Percentiles rank a stretch among this genome's conserved stretches.
Conservation (phyloP, 2,888 invertebrate genomes). For the Polyommatus iphigenia region DNA sequence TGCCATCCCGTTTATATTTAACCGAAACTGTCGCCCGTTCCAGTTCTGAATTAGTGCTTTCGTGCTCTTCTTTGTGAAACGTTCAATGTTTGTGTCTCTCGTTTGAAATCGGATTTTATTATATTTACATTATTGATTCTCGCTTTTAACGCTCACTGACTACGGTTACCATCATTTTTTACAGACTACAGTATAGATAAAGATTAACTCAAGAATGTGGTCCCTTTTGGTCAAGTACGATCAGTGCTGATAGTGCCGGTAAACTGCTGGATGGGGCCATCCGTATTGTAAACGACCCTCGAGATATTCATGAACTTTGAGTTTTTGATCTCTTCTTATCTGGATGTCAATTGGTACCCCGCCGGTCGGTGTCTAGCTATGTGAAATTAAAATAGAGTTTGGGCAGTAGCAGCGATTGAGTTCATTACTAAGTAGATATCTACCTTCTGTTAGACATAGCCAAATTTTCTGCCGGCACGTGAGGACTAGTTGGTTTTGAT, state of each 20-base stretch:
- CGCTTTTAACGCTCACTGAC: not conserved
- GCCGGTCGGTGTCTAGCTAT: too few species aligned
- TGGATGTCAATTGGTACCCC: too few species aligned
- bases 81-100: not conserved
- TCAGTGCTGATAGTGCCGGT: not conserved
- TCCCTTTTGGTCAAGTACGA: not conserved
- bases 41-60: slow-evolving; percentile 21
- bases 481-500: not conserved
- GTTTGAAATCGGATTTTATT: not conserved
- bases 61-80: slow-evolving; percentile 24
- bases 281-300: not conserved
- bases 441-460: not conserved
- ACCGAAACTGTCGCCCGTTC: slow-evolving; percentile 29
- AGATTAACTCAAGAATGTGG: too few species aligned
- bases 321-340: too few species aligned
- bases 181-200: too few species aligned
- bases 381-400: too few species aligned
- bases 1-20: slow-evolving; percentile 22
- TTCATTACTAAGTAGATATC: too few species aligned
- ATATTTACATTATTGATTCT: not conserved
- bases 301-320: too few species aligned
- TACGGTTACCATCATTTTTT: not conserved
- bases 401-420: too few species aligned
- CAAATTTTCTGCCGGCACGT: not conserved
- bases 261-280: not conserved